Base-by-base conservation (phyloP, 1,140 invertebrate genomes). In the Meloidogyne exigua region DNA sequence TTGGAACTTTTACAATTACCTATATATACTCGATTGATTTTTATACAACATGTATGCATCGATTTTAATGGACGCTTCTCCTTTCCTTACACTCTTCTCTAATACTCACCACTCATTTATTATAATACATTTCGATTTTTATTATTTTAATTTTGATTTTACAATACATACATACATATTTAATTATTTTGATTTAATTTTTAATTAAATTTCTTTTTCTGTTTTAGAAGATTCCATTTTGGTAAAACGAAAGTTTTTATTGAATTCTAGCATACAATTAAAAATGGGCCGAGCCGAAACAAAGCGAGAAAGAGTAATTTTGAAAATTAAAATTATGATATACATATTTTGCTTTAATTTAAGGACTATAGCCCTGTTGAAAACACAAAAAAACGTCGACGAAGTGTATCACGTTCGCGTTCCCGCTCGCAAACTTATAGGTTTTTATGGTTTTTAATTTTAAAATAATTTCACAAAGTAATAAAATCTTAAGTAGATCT, bases 401-500 rank as follows among this genome's bases (percentile, higher is more conserved):
- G 72, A 15, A 73, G 57, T 73, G 26, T 13, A 10, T 64, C 39
- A 10, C 72, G 57, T 28, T 26, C 57, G 11, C 72, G 72, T 73
- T 73, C 72, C 23, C 72, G 72, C n/a, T 73, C 72, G 21, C 23
- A 73, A 23, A 73, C 72, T 36, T 73, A 73, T 57, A 73, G 72
- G 72, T 73, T 64, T 5, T 23, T 68, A 18, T 3, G 18, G 39
- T 7, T 42, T 36, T 25, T 2, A 26, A 12, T 64, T 72, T 21
- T 63, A 72, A 42, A 72, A 63, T 3, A 32, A 32, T 32, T 3
- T 32, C 2, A 32, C 7, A 32, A 32, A 32, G 7, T 32, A 32
- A 32, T 32, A 7, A 32, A 32, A 32, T 32, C 7, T 32, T 25
- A 72, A 72, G 15, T 39, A 10, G 10, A 10, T 7, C 4, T 4